Conservation (phyloP, 2,888 invertebrate species). For the Stictocephala bisonia region DNA sequence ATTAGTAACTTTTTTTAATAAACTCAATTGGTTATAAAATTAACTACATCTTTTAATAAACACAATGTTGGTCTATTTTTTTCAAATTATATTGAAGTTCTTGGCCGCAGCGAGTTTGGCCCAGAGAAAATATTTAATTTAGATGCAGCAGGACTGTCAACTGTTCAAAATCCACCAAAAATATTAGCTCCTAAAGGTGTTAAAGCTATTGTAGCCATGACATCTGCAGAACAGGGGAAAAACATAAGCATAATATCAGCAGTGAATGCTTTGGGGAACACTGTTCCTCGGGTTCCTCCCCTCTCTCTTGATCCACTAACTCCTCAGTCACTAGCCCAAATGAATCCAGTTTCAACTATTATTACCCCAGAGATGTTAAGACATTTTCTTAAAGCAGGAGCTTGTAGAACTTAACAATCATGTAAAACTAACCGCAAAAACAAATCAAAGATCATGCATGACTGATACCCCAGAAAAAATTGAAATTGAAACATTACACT, state of each 20-base stretch:
- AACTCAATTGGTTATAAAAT: too few species aligned
- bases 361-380: conserved; percentile 22
- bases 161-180: conserved; percentile 63
- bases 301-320: conserved; percentile 30
- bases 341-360: neutral
- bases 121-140: conserved; percentile 61
- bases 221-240: conserved; percentile 62
- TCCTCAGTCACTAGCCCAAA: conserved; percentile 1
- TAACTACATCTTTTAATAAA: conserved; percentile 45
- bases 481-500: conserved; percentile 1
- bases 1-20: too few species aligned
- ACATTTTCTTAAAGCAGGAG: conserved; percentile 29
- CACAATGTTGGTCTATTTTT: conserved; percentile 40
- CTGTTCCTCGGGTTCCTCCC: conserved; percentile 57
- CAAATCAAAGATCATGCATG: conserved; percentile 11
- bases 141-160: conserved; percentile 64
- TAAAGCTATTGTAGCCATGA: conserved; percentile 64
- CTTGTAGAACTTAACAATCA: conserved; percentile 17
- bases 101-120: conserved; percentile 26
- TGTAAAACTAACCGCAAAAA: neutral
- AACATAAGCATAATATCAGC: conserved; percentile 50
- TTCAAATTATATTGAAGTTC: conserved; percentile 29
- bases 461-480: conserved; percentile 31
- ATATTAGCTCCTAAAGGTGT: conserved; percentile 62
- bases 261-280: conserved; percentile 55